phyloP scores from a whole-genome alignment of 2,797 vertebrate species.

The Leucoraja ocellata region DNA sequence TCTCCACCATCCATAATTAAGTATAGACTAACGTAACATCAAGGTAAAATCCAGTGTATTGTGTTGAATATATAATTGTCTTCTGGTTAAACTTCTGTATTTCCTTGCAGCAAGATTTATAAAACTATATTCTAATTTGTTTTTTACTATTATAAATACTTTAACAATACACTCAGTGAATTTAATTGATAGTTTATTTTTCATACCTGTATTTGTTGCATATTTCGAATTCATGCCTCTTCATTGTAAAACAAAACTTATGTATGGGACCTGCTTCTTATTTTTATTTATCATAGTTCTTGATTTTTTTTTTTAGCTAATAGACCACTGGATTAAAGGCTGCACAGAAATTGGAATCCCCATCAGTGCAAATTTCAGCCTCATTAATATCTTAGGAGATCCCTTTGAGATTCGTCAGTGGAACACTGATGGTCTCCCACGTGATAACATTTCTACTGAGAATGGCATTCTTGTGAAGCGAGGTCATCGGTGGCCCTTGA shows the following conservation, averaged over 20 bases:
- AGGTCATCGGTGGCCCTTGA: slow-evolving; percentile 73
- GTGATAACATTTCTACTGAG: slow-evolving; percentile 71
- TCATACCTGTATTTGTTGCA: not conserved
- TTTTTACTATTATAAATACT: not conserved
- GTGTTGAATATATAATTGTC: not conserved
- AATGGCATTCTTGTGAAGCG: slow-evolving; percentile 75
- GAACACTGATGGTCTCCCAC: slow-evolving; percentile 73
- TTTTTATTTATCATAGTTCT: not conserved
- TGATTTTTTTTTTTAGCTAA: slow-evolving; percentile 54
- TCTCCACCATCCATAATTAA: not conserved
- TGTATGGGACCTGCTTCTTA: not conserved
- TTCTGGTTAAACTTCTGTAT: not conserved
- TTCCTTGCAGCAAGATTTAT: not conserved
- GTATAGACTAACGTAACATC: not conserved
- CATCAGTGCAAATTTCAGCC: slow-evolving; percentile 70
- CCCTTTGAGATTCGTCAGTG: slow-evolving; percentile 74
- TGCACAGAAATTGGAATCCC: slow-evolving; percentile 69
- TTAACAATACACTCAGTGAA: not conserved
- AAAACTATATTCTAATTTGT: not conserved
- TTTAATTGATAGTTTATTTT: not conserved
- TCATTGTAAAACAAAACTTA: not conserved
- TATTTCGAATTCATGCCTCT: not conserved
- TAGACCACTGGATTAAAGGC: slow-evolving; percentile 69
- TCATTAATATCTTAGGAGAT: slow-evolving; percentile 70
- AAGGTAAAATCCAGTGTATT: not conserved